Evolutionary conservation across 1,140 invertebrate genomes (phyloP).

Genomic region (Halotydeus destructor): DNA sequence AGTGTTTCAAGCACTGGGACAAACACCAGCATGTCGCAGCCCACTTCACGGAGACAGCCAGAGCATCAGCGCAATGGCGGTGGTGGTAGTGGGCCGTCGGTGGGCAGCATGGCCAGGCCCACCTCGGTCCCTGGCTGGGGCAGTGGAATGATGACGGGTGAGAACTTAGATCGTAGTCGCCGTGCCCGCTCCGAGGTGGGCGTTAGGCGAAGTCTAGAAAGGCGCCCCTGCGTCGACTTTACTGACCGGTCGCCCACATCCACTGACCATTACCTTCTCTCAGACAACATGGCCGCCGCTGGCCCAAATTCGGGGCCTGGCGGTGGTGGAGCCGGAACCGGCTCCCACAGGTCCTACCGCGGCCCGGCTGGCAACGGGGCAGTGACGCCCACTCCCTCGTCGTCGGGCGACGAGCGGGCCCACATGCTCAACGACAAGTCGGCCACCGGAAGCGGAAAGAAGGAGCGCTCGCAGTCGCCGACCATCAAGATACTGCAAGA

Average conservation of each 20-base stretch:
- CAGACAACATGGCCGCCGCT: too few species aligned
- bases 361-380: constrained; percentile 4
- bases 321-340: too few species aligned
- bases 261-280: constrained; percentile 1
- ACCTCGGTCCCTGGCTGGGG: constrained; percentile 2
- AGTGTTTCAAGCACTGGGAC: not conserved
- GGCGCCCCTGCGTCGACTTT: constrained; percentile 55
- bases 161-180: not conserved
- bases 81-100: too few species aligned
- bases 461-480: constrained; percentile 11
- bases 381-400: constrained; percentile 1
- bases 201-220: constrained; percentile 23
- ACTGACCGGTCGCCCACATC: constrained; percentile 17
- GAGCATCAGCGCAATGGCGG: not conserved
- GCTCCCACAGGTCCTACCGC: too few species aligned
- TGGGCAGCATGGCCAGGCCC: too few species aligned
- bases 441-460: not conserved
- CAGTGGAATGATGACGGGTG: not conserved
- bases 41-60: not conserved
- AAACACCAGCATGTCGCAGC: too few species aligned
- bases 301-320: too few species aligned
- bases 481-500: constrained; percentile 18
- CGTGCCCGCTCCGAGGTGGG: constrained; percentile 8
- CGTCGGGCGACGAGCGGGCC: not conserved
- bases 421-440: constrained; percentile 10